Conservation (phyloP, 2,888 invertebrate species). For the Lycaena phlaeas region DNA sequence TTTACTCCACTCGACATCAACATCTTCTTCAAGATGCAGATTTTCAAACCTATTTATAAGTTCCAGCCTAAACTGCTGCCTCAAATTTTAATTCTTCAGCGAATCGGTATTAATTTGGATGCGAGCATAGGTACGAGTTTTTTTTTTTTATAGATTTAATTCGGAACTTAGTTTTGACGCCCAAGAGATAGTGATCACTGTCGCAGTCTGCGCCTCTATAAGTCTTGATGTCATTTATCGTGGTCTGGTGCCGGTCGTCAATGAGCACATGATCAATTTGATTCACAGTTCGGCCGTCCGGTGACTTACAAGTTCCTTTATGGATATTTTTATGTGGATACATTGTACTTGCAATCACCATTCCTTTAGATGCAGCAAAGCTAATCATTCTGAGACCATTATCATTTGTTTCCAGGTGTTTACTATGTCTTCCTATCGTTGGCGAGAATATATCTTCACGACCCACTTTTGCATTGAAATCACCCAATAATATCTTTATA, state of each 20-base stretch:
- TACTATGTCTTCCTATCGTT: too few relatives aligned
- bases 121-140: background rate
- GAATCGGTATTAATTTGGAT: background rate
- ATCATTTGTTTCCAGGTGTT: too few relatives aligned
- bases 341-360: background rate
- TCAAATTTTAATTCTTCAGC: background rate
- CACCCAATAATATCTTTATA: too few relatives aligned
- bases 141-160: constrained; percentile 3
- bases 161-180: constrained; percentile 10
- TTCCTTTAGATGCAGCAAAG: background rate
- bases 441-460: too few relatives aligned
- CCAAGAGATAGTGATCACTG: constrained; percentile 15
- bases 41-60: constrained; percentile 2
- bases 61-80: constrained; percentile 1
- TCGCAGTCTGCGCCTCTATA: constrained; percentile 16
- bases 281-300: constrained; percentile 9
- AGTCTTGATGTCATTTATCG: constrained; percentile 8
- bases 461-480: too few relatives aligned
- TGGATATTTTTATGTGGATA: background rate
- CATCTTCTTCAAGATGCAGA: background rate
- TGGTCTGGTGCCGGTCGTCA: constrained; percentile 7
- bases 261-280: constrained; percentile 6
- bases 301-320: constrained; percentile 12
- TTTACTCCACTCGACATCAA: background rate
- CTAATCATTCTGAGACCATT: background rate